Percentiles rank a stretch among this genome's conserved stretches.
Conservation (phyloP, 1,140 invertebrate species). For the Sminthurinus signatus region DNA sequence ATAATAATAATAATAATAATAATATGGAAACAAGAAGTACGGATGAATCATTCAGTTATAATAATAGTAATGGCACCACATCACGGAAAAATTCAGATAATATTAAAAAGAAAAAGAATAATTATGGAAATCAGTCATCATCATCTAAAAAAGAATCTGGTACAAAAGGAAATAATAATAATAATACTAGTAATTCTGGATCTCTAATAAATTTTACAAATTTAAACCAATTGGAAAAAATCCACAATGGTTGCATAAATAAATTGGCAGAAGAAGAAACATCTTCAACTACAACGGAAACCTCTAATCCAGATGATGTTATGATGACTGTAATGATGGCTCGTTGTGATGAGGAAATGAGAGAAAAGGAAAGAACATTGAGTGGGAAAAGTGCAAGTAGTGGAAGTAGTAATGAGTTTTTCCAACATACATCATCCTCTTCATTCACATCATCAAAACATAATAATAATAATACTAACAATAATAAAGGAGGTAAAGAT, state of each 20-base stretch:
- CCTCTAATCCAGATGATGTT: constrained; percentile 54
- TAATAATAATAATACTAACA: no score
- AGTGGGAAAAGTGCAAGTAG: constrained; percentile 47
- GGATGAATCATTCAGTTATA: no score
- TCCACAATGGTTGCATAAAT: constrained; percentile 44
- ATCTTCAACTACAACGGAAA: constrained; percentile 59
- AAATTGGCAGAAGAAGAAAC: constrained; percentile 45
- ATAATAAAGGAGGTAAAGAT: no score
- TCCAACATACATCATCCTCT: not conserved
- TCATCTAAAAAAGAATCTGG: constrained; percentile 2
- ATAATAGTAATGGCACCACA: no score
- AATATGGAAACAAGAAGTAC: no score
- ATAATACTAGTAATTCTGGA: not conserved
- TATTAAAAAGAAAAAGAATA: not conserved
- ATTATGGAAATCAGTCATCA: not conserved
- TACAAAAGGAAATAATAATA: constrained; percentile 21
- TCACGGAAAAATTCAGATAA: not conserved
- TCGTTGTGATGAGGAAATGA: constrained; percentile 50
- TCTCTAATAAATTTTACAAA: not conserved
- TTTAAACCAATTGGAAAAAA: constrained; percentile 5
- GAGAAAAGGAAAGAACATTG: constrained; percentile 47
- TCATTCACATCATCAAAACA: not conserved
- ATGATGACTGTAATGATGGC: constrained; percentile 46
- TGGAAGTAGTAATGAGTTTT: constrained; percentile 38
- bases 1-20: no score